phyloP scores from a whole-genome alignment of 2,797 vertebrate species.

The Oreonectes daqikongensis region DNA sequence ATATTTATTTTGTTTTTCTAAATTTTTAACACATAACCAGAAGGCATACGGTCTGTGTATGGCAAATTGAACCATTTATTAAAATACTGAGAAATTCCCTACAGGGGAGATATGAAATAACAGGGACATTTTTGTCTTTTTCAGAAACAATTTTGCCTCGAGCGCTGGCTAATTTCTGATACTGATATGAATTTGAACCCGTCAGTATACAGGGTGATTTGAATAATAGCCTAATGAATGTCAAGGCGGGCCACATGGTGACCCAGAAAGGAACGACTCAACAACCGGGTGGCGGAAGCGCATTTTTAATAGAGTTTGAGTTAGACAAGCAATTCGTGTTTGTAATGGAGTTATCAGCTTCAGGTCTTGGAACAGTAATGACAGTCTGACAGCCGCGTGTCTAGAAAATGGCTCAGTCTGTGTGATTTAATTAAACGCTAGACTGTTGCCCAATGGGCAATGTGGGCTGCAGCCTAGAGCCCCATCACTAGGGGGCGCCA shows the following conservation, averaged over 20 bases:
- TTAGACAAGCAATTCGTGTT: neutral
- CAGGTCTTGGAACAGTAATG: conserved; percentile 14
- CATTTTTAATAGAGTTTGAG: conserved; percentile 7
- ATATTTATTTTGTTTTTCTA: too few relatives aligned
- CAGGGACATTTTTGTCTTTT: neutral
- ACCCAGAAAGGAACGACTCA: neutral
- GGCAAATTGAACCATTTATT: neutral
- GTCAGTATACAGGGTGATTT: neutral
- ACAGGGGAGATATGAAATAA: neutral
- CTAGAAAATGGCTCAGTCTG: neutral
- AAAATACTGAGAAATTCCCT: neutral
- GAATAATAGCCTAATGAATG: conserved; percentile 25
- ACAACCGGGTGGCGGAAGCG: neutral
- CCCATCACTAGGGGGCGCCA: neutral
- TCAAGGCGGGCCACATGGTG: neutral
- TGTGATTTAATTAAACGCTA: neutral
- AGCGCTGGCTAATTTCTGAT: neutral
- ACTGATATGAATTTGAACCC: neutral
- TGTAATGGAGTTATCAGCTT: neutral
- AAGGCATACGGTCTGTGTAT: neutral
- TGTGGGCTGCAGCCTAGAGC: neutral
- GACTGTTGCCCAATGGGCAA: neutral
- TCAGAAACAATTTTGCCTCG: neutral
- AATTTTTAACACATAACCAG: neutral
- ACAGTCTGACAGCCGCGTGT: neutral